Conservation (phyloP, 1,140 invertebrate genomes). For the Saccostrea cuccullata region DNA sequence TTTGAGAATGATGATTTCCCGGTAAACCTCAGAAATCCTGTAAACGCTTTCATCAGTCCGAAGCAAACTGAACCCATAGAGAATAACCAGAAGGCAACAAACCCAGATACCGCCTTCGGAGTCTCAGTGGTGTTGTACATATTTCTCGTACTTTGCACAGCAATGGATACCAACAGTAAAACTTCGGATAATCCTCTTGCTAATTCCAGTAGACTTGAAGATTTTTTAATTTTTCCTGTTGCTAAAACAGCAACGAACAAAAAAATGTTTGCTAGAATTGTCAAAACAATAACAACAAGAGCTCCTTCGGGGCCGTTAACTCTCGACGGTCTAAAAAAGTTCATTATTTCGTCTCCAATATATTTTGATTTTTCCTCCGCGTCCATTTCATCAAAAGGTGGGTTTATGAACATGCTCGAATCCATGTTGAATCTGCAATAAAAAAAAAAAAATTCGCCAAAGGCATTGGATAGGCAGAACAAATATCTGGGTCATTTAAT, state of each 20-base stretch:
- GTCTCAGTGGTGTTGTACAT: conserved; percentile 1
- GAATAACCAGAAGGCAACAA: not conserved
- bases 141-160: not conserved
- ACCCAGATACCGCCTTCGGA: not conserved
- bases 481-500: no score
- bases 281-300: not conserved
- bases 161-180: not conserved
- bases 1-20: not conserved
- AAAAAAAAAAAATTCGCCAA: not conserved
- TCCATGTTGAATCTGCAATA: not conserved
- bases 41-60: not conserved
- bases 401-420: not conserved
- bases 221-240: not conserved
- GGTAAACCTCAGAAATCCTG: not conserved
- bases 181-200: not conserved
- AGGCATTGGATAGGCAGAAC: not conserved
- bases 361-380: not conserved
- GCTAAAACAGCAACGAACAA: not conserved
- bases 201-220: not conserved
- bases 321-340: not conserved
- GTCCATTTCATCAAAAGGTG: not conserved
- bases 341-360: conserved; percentile 4
- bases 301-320: not conserved
- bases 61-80: not conserved
- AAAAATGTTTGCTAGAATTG: not conserved